Percentiles rank a stretch among this genome's conserved stretches.
Conservation (phyloP, 2,797 vertebrate species). For the Dryobates pubescens region DNA sequence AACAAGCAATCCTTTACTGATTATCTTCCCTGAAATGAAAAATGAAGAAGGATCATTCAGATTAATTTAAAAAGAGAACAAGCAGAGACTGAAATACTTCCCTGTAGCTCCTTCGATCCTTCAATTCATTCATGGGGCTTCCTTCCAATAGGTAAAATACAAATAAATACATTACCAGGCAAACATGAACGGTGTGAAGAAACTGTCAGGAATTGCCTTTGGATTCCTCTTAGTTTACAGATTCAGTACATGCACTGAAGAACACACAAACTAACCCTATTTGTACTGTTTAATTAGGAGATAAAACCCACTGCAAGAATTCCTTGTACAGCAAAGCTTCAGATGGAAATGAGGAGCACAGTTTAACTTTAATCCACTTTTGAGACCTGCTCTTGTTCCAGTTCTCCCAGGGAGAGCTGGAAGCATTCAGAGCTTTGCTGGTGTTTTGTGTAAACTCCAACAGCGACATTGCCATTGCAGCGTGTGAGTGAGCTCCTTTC, state of each 20-base stretch:
- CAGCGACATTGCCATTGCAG: background rate
- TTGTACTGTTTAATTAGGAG: background rate
- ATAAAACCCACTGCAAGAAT: background rate
- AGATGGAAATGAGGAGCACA: background rate
- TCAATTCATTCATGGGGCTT: background rate
- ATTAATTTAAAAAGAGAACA: background rate
- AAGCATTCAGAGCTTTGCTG: background rate
- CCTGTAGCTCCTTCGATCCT: background rate
- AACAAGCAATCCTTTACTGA: background rate
- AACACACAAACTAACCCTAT: constrained; percentile 24
- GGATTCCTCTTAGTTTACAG: background rate
- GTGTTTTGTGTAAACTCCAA: background rate
- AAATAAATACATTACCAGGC: background rate
- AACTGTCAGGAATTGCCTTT: background rate
- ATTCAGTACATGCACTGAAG: background rate
- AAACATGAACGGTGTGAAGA: background rate
- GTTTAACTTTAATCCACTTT: constrained; percentile 1
- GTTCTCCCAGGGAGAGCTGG: background rate
- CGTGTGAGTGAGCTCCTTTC: background rate
- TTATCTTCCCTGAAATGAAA: background rate
- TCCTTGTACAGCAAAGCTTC: background rate
- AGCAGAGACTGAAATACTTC: background rate
- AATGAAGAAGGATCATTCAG: background rate
- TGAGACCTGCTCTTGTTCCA: background rate
- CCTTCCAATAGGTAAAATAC: background rate